Evolutionary conservation across 2,888 invertebrate genomes (phyloP), one percentile per base, ranked within the genome.

Genomic region (Ecdyonurus torrentis): DNA sequence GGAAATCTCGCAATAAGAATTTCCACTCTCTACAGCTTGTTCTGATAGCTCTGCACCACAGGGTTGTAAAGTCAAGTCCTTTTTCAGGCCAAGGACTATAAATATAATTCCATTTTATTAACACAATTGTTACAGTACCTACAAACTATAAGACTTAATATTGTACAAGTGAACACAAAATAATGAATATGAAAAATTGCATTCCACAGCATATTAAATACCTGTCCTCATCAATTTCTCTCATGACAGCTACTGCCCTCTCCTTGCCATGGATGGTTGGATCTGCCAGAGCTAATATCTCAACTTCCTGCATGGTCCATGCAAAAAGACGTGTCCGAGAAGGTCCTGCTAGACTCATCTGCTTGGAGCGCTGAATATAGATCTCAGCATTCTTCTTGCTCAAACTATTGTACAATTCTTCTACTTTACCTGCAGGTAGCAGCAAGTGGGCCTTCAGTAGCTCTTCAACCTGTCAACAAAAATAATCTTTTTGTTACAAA

Each of bases 331-430:
- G 80, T 0, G 87, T 86, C 58, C 90, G 77, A 53, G 83, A 80
- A 0, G 86, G 83, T 23, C 82, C 77, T 66, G 79, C 77, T 69
- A 79, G 81, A 74, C 81, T 86, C 79, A 83, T 81, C 75, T 85
- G 89, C 73, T 84, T 84, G 55, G 89, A 90, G 24, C 94, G 78
- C 74, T 96, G 92, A 64, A 98, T 89, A 76, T 98, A 99, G 70
- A 98, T 96, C 74, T 95, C 92, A 0, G 94, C 91, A 75, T 94
- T 94, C 72, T 91, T 92, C 71, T 89, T 89, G 7, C 86, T 86
- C 67, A 99, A 76, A 68, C 89, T 90, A 0, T 85, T 83, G 74
- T 93, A 91, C 15, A 99, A 78, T 71, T 94, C 91, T 69, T 97
- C 95, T 1, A 91, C 86, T 71, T 91, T 91, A 1, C 84, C 89